Evolutionary conservation across 2,113 vertebrate genomes (phyloP), one percentile per base, ranked within the genome.

Genomic region (Laticauda colubrina): DNA sequence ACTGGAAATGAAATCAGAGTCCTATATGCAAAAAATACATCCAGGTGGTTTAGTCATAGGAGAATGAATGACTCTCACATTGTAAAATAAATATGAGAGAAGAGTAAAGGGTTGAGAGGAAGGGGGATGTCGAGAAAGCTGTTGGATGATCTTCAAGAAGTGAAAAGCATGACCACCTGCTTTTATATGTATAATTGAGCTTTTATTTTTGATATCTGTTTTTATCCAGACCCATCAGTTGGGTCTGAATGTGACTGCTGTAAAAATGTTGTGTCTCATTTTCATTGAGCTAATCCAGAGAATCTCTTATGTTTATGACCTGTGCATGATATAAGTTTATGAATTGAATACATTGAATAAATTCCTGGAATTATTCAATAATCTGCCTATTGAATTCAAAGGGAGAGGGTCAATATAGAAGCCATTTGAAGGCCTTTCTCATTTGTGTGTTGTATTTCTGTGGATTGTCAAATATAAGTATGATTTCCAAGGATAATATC

Each of bases 401-500:
- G 26, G 1, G 43, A 87, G 14, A 43, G 12, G 23, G 85, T 45
- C 29, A 57, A 20, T 11, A 87, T 10, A 45, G 39, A 86, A 59
- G 54, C 81, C 57, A 61, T 86, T 23, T 2, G 3, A 2, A 34
- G 45, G 43, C 26, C 85, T 61, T n/a, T 34, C 85, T n/a, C 45
- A 18, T n/a, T 91, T 12, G 23, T 92, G 45, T 7, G 51, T 59
- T 85, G 53, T 56, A 34, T 59, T 53, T 64, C 45, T 39, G 39
- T 87, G 29, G 43, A 91, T 59, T 14, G 34, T 34, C 54, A 85
- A 39, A 24, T 45, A 39, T 59, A 23, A 15, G 5, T 90, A n/a
- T 91, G 48, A 81, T 75, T 91, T 81, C 20, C 64, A 91, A 75
- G 56, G 61, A 64, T 92, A 92, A 92, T 92, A 92, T 85, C 85